Conservation (phyloP, 2,797 vertebrate species). For the Danionella dracula region DNA sequence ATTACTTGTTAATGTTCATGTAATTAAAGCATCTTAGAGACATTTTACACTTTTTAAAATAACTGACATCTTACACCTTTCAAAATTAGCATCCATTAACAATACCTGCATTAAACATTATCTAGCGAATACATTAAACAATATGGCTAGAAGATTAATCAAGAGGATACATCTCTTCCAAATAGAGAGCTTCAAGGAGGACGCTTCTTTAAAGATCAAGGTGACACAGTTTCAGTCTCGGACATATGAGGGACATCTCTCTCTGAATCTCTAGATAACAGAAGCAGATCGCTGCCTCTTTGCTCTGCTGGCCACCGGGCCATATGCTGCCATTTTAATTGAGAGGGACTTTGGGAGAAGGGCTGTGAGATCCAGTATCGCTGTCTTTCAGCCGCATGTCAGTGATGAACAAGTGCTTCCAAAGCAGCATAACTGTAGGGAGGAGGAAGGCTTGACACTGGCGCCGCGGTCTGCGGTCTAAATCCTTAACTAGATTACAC, state of each 20-base stretch:
- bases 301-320: constrained; percentile 60
- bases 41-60: neutral
- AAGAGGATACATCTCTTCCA: neutral
- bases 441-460: constrained; percentile 22
- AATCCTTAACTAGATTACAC: constrained; percentile 24
- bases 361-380: constrained; percentile 63
- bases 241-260: constrained; percentile 44
- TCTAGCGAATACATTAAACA: neutral
- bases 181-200: constrained; percentile 45
- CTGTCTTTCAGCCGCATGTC: constrained; percentile 56
- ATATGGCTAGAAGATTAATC: constrained; percentile 5
- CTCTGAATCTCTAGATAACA: constrained; percentile 38
- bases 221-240: constrained; percentile 61
- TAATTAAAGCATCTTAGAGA: neutral
- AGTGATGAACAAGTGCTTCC: constrained; percentile 44
- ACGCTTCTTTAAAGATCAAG: constrained; percentile 57
- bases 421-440: constrained; percentile 38
- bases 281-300: constrained; percentile 53
- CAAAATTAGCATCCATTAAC: neutral
- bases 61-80: neutral
- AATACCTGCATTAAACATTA: neutral
- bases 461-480: neutral
- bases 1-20: neutral
- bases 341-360: constrained; percentile 72
- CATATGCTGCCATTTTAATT: constrained; percentile 75